A percentile compares a stretch with the other conserved stretches of the same genome.
Conservation (phyloP, 2,888 invertebrate genomes). For the Cactoblastis cactorum region DNA sequence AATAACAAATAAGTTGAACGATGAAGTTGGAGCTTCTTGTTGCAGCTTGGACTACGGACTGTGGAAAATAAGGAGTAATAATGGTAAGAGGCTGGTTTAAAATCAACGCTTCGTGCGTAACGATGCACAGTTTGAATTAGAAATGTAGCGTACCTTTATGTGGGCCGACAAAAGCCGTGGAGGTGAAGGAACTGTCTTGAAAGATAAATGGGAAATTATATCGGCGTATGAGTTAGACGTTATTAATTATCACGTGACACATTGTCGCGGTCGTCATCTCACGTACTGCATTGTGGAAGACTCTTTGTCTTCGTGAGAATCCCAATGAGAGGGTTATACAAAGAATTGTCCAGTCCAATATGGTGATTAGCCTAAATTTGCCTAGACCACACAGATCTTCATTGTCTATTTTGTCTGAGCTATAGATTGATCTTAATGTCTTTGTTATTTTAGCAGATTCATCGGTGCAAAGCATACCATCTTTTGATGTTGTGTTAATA, state of each 20-base stretch:
- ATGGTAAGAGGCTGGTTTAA: constrained; percentile 39
- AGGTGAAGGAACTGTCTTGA: constrained; percentile 66
- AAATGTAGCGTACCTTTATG: constrained; percentile 68
- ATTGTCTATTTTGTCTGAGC: constrained; percentile 18
- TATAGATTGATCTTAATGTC: constrained; percentile 1
- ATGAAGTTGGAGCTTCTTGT: constrained; percentile 14
- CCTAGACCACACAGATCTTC: constrained; percentile 59
- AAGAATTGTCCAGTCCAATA: constrained; percentile 49
- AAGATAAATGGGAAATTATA: constrained; percentile 77
- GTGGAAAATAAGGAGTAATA: constrained; percentile 21
- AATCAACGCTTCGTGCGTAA: constrained; percentile 70
- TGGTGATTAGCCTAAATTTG: constrained; percentile 48
- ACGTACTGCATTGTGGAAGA: constrained; percentile 62
- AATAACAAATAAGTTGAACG: constrained; percentile 23
- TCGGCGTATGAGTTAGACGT: constrained; percentile 73
- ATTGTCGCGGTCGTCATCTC: constrained; percentile 62
- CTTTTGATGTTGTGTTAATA: constrained; percentile 9
- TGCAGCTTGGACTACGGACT: constrained; percentile 13
- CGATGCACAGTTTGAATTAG: constrained; percentile 69
- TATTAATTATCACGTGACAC: constrained; percentile 78
- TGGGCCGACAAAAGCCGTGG: constrained; percentile 58
- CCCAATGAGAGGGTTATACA: constrained; percentile 54
- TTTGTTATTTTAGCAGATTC: neutral
- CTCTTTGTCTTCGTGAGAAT: constrained; percentile 76
- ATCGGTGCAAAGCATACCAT: constrained; percentile 1